Evolutionary conservation across 2,888 invertebrate species (phyloP), one percentile per base, ranked within the genome.

Genomic region (Parnassius apollo): DNA sequence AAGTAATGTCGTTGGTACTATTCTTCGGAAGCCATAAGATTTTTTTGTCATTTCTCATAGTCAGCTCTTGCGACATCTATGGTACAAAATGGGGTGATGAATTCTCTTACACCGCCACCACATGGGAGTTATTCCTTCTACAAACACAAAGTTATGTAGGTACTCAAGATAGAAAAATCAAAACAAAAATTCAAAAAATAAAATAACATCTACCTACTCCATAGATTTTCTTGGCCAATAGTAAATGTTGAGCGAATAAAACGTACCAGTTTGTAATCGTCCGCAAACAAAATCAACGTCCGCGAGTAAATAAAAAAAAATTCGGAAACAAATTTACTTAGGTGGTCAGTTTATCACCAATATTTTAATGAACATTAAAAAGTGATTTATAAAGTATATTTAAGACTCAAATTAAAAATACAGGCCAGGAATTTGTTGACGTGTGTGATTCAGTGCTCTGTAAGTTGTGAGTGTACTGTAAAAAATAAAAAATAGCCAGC

Each of bases 181-280:
- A 18, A 18, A 18, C 18, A 18, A 18, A 18, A 18, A 18, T 18
- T 18, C 18, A 18, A 35, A 35, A 35, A 35, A 4, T 18, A 25
- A 25, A 50, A 53, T 42, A 56, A 64, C 18, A 18, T 18, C 18
- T 18, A 18, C 18, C 18, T 57, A 49, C 74, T 75, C 72, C 51
- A 68, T 51, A 57, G 46, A 64, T 69, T 12, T 63, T 64, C 68
- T 65, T 61, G 61, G 62, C 54, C 57, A 25, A 52, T 63, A 66
- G 64, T 57, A 58, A 67, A 65, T 58, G 66, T 67, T 63, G 57
- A 59, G 74, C 79, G 78, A 80, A 76, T 74, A 82, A 78, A 84
- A 78, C 74, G 75, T 75, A 78, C 64, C 86, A 88, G 88, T 88
- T 75, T 78, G 80, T 72, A 75, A 71, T 74, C 73, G 83, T 72